Base-by-base conservation (phyloP, 2,888 invertebrate genomes). In the Rambutsinella grinnellia region DNA sequence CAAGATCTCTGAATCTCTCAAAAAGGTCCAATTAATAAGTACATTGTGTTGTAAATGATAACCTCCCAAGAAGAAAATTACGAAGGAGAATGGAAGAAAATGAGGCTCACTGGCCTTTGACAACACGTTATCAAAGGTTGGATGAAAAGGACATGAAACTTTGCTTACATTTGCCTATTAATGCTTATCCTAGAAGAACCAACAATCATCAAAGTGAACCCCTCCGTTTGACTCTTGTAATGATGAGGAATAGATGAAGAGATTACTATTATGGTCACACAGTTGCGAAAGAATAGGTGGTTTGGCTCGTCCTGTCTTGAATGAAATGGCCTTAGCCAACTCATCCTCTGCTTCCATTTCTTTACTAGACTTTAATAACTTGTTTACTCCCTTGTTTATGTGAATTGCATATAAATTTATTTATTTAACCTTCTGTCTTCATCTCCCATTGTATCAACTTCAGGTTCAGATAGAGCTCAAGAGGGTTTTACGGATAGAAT, bases 381-480 rank as follows among this genome's bases (percentile, higher is more conserved):
- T 74, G 72, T 74, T 74, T 74, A 74, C 66, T 74, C 54, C 47
- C 66, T 51, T 68, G 60, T 49, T 68, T 58, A 66, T 74, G 72
- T 74, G 66, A 66, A 66, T 66, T 66, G 66, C 72, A 74, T 74
- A 66, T 74, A 74, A 66, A 66, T 74, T 61, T 60, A 60, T 74
- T 74, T 66, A 74, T 66, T 72, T 54, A 51, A 54, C 23, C 58
- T 51, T 36, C 36, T 36, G 36, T 36, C 36, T 36, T 36, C 36
- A 36, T 36, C 36, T 36, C 13, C 36, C 13, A 36, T 36, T 36
- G 36, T 36, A 13, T 36, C 44, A 44, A 10, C 49, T 49, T 49
- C 15, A 49, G n/a, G n/a, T n/a, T n/a, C n/a, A 36, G 36, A 36
- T 36, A 36, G 13, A 8, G 36, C 36, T 36, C 13, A 8, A 36